Conservation (phyloP, 2,797 vertebrate genomes). For the Gymnothorax javanicus region DNA sequence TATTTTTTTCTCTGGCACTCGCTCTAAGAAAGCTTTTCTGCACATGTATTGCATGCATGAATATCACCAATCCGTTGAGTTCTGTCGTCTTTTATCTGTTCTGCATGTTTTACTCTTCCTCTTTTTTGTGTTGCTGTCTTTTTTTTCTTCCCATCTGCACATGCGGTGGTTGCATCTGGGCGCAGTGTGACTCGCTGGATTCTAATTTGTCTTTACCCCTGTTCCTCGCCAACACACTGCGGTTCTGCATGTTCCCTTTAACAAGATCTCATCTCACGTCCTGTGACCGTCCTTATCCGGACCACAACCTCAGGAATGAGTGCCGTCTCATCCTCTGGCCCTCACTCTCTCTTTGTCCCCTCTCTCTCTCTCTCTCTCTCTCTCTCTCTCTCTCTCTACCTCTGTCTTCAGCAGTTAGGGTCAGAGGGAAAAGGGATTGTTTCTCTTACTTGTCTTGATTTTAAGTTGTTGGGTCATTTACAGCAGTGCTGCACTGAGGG, state of each 20-base stretch:
- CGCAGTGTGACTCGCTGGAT: neutral
- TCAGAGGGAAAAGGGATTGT: too few species aligned
- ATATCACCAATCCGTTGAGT: neutral
- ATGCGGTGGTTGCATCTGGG: neutral
- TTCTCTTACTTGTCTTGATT: too few species aligned
- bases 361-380: constrained; percentile 42
- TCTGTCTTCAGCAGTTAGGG: neutral
- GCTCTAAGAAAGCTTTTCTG: neutral
- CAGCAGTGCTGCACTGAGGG: too few species aligned
- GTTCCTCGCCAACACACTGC: too few species aligned
- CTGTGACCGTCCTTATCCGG: neutral
- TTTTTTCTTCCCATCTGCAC: neutral
- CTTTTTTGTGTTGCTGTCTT: neutral
- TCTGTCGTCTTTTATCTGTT: neutral
- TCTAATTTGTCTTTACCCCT: neutral
- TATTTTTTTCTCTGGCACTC: too few species aligned
- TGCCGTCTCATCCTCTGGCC: neutral
- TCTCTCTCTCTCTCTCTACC: constrained; percentile 41
- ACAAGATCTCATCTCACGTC: neutral
- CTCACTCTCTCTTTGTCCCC: neutral
- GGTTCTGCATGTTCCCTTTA: neutral
- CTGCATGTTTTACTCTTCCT: neutral
- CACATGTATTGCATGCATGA: neutral
- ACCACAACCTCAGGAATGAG: constrained; percentile 5
- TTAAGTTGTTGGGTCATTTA: too few species aligned